A percentile compares a stretch with the other conserved stretches of the same genome.
phyloP scores from a whole-genome alignment of 2,888 invertebrate species.

The Cephus rjabovi region DNA sequence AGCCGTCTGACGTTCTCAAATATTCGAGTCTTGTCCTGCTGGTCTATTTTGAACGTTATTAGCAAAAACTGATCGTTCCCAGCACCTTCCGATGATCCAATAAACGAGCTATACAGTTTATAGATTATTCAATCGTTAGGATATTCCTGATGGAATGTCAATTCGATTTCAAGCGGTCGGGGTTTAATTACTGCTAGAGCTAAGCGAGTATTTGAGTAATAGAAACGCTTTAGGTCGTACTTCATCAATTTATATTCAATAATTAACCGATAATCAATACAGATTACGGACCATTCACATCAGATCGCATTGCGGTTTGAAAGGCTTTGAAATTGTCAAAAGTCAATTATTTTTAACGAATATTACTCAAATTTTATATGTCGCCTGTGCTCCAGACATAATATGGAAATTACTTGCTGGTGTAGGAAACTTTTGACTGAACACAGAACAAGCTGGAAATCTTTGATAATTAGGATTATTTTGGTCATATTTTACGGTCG shows the following conservation, averaged over 20 bases:
- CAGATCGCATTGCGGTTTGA: not conserved
- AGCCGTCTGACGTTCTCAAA: not conserved
- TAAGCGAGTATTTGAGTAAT: not conserved
- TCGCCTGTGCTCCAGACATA: not conserved
- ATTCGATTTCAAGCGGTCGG: not conserved
- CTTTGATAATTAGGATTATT: slow-evolving; percentile 59
- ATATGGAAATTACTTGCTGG: not conserved
- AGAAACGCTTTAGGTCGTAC: not conserved
- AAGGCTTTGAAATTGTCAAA: not conserved
- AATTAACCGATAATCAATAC: not conserved
- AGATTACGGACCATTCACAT: not conserved
- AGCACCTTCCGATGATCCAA: not conserved
- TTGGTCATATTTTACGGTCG: slow-evolving; percentile 50
- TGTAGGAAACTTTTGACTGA: not conserved
- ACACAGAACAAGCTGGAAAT: not conserved
- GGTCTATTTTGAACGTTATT: not conserved
- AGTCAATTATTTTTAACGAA: not conserved
- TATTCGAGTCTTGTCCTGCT: not conserved
- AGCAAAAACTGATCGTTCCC: not conserved
- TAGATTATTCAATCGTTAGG: not conserved
- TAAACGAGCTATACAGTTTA: not conserved
- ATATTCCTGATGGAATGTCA: not conserved
- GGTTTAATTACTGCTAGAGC: not conserved
- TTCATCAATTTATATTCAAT: not conserved
- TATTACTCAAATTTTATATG: not conserved